Percentiles rank a stretch among this genome's conserved stretches.
Conservation (phyloP, 2,113 vertebrate species). For the Polypterus senegalus region DNA sequence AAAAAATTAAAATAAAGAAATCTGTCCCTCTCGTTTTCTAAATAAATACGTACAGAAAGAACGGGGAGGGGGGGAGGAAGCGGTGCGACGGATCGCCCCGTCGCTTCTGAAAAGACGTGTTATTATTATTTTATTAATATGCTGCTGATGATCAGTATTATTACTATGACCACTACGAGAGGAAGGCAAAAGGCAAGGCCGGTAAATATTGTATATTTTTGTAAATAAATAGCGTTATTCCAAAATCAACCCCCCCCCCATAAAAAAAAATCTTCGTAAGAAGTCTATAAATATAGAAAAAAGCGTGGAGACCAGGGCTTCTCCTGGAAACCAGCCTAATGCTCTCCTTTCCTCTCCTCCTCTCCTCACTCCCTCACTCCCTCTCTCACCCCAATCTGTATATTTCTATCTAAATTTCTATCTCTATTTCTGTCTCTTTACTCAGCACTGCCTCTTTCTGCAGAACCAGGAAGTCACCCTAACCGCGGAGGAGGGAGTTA, state of each 20-base stretch:
- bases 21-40: conserved; percentile 16
- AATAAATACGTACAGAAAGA: conserved; percentile 17
- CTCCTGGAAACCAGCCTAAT: conserved; percentile 60
- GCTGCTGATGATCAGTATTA: too few species aligned
- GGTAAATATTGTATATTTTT: background rate
- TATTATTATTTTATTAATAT: too few species aligned
- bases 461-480: conserved; percentile 61
- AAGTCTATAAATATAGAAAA: conserved; percentile 33
- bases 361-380: conserved; percentile 30
- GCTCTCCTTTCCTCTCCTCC: conserved; percentile 36
- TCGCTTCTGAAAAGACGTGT: conserved; percentile 33
- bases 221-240: conserved; percentile 19
- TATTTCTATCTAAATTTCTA: conserved; percentile 64
- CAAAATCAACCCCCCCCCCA: too few species aligned
- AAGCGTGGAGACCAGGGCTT: conserved; percentile 36
- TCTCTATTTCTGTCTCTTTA: conserved; percentile 66
- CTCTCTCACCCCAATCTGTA: conserved; percentile 50
- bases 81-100: conserved; percentile 40
- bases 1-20: conserved; percentile 20
- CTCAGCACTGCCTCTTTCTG: conserved; percentile 84
- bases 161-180: too few species aligned
- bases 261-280: conserved; percentile 23
- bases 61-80: conserved; percentile 25
- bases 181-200: too few species aligned
- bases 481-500: too few species aligned